A percentile compares a stretch with the other conserved stretches of the same genome.
phyloP scores from a whole-genome alignment of 2,113 vertebrate genomes.

The Phalacrocorax pelagicus region DNA sequence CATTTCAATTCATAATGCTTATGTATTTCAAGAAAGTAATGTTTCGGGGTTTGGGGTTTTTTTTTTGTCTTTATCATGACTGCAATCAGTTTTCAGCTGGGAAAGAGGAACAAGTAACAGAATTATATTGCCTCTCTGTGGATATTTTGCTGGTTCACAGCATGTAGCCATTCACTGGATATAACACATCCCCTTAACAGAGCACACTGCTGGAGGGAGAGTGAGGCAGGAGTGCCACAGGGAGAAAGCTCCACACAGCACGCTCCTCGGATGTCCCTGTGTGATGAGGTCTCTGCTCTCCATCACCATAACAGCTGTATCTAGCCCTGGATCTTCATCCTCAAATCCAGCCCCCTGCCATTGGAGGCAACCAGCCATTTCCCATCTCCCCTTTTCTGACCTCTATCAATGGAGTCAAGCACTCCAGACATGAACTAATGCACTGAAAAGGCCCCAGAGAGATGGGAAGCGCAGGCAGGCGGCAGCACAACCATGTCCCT shows the following conservation, averaged over 20 bases:
- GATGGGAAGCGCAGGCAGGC: fast-evolving
- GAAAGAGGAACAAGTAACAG: neutral
- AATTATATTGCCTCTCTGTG: constrained; percentile 1
- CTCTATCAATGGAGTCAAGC: neutral
- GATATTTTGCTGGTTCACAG: neutral
- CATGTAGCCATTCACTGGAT: neutral
- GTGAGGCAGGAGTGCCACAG: neutral
- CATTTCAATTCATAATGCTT: neutral
- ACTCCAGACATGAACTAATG: neutral
- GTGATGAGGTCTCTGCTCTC: neutral
- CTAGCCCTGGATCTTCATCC: neutral
- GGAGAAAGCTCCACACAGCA: neutral
- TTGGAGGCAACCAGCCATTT: neutral
- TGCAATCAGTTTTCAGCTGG: neutral
- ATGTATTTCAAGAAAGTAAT: neutral
- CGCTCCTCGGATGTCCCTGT: neutral
- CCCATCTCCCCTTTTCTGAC: neutral
- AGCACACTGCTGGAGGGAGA: neutral
- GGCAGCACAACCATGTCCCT: neutral
- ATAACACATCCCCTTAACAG: neutral
- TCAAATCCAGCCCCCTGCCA: neutral
- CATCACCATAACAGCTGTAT: fast-evolving
- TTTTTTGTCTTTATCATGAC: neutral
- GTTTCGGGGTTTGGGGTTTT: neutral
- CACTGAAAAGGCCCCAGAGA: neutral